Percentiles rank a stretch among this genome's conserved stretches.
These are phyloP conservation scores for Thinocorus orbignyianus DNA, from an alignment of 2,113 vertebrate genomes.

Conservation along the genomic window DNA sequence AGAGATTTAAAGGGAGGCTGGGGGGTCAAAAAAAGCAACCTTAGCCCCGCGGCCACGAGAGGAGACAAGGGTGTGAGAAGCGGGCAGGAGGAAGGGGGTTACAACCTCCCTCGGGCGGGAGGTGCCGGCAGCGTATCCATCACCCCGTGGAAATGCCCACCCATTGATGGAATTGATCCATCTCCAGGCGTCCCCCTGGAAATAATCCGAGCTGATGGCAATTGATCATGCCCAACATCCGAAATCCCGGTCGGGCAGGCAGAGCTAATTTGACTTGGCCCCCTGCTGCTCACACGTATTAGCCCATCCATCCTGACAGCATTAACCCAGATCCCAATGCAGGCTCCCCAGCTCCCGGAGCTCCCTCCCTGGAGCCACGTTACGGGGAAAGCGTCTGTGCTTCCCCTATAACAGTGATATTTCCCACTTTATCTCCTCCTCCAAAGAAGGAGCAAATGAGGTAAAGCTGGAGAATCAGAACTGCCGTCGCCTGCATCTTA, in stretches of 20 bases:
- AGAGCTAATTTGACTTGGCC: conserved; percentile 51
- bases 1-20: background rate
- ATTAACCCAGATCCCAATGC: conserved; percentile 55
- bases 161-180: conserved; percentile 64
- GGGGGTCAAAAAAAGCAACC: background rate
- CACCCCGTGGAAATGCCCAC: conserved; percentile 52
- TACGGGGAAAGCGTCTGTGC: background rate
- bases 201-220: conserved; percentile 71
- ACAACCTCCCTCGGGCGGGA: background rate
- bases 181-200: conserved; percentile 57
- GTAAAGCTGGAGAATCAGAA: background rate
- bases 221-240: conserved; percentile 61
- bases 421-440: background rate
- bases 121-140: conserved; percentile 23
- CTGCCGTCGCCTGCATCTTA: background rate
- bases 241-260: conserved; percentile 31
- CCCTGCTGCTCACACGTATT: conserved; percentile 33
- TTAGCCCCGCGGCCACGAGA: fast-evolving
- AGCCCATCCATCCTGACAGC: conserved; percentile 56
- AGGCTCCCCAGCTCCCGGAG: background rate
- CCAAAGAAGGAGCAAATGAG: background rate
- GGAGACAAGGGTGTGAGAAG: background rate
- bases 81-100: background rate
- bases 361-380: fast-evolving
- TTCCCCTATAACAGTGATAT: fast-evolving